Percentiles rank a stretch among this genome's conserved stretches.
Conservation (phyloP, 1,140 invertebrate species). For the Drosophila arizonae region DNA sequence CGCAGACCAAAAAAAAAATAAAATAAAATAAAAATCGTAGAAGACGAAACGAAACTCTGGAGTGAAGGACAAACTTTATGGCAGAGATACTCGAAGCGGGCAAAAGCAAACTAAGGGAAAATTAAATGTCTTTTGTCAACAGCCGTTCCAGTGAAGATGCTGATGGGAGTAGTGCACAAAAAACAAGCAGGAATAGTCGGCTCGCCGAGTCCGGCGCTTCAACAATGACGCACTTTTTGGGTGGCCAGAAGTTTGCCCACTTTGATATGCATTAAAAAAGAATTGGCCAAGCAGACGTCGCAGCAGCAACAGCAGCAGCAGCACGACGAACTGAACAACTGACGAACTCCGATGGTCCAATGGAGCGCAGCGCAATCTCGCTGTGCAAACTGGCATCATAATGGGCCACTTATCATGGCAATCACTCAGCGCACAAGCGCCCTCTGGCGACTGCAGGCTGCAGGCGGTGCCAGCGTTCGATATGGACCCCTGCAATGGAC, state of each 20-base stretch:
- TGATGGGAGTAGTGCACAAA: slow-evolving; percentile 36
- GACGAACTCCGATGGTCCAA: slow-evolving; percentile 66
- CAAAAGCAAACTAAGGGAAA: slow-evolving; percentile 66
- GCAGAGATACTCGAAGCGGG: slow-evolving; percentile 58
- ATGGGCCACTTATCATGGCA: slow-evolving; percentile 81
- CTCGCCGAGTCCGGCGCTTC: slow-evolving; percentile 13
- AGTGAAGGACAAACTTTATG: slow-evolving; percentile 63
- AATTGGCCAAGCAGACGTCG: slow-evolving; percentile 43
- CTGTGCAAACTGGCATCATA: slow-evolving; percentile 78
- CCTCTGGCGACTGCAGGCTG: slow-evolving; percentile 53
- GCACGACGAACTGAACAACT: slow-evolving; percentile 6
- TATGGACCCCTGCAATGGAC: slow-evolving; percentile 34
- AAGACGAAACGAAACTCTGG: neutral
- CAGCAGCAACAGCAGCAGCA: slow-evolving; percentile 5
- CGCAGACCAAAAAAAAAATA: slow-evolving; percentile 53
- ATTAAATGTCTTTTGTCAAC: slow-evolving; percentile 80
- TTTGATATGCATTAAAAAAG: slow-evolving; percentile 76
- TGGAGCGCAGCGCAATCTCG: slow-evolving; percentile 67
- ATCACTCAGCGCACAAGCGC: slow-evolving; percentile 72
- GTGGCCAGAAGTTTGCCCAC: slow-evolving; percentile 65
- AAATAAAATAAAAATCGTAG: neutral
- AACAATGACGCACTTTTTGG: slow-evolving; percentile 72
- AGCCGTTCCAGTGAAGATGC: slow-evolving; percentile 55
- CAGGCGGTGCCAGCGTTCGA: slow-evolving; percentile 30
- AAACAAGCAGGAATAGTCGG: slow-evolving; percentile 4